Conservation (phyloP, 37 sponge, comb jelly and placozoan species). For the Mnemiopsis leidyi region DNA sequence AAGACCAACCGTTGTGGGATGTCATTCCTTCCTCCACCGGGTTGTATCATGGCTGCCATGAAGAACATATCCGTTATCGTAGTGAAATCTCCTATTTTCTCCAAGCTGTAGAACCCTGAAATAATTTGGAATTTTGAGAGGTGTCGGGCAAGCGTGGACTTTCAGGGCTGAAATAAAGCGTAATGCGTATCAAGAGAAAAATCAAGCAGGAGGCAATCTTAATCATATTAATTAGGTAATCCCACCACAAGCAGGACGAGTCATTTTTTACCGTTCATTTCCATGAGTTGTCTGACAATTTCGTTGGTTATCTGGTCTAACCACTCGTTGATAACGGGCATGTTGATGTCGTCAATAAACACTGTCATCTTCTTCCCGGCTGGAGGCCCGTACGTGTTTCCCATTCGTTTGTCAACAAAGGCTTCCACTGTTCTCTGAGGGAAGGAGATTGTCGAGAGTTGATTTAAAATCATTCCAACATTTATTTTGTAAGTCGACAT, state of each 20-base stretch:
- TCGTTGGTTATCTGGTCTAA: conserved; percentile 64
- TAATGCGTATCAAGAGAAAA: neutral
- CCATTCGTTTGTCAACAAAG: conserved; percentile 63
- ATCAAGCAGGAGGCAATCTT: no score
- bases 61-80: conserved; percentile 64
- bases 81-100: conserved; percentile 63
- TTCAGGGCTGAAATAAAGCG: neutral
- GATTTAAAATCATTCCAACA: no score
- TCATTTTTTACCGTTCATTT: conserved; percentile 43
- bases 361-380: conserved; percentile 67
- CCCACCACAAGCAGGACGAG: neutral
- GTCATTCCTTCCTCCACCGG: conserved; percentile 65
- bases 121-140: neutral
- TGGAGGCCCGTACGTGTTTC: conserved; percentile 67
- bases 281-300: conserved; percentile 65
- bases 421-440: conserved; percentile 58
- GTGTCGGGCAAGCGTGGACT: neutral
- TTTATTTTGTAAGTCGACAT: no score
- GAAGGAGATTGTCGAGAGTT: neutral
- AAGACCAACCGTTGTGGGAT: conserved; percentile 61
- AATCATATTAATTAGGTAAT: neutral
- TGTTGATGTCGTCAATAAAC: conserved; percentile 68
- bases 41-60: conserved; percentile 65
- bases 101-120: conserved; percentile 65
- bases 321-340: conserved; percentile 66